Evolutionary conservation across 2,888 invertebrate species (phyloP), one percentile per base, ranked within the genome.

Genomic region (Drosophila affinis): DNA sequence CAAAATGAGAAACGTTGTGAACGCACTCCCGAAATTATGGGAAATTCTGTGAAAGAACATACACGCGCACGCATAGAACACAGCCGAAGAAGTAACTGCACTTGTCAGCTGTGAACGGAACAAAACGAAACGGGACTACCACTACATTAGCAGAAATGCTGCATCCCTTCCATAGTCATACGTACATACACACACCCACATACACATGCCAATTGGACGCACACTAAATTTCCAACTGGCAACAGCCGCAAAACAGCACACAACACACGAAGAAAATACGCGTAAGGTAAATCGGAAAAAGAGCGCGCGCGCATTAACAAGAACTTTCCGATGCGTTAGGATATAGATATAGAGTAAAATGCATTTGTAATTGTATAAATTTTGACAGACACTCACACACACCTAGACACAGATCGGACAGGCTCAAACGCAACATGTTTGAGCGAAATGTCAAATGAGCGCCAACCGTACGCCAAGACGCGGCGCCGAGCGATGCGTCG

Each of bases 371-470:
- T 39, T 39, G 39, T 39, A 39, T 39, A 14, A 39, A n/a, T 39
- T 39, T n/a, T 39, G 27, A 51, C 67, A 67, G 57, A 49, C 56
- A 47, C 52, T n/a, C 46, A 18, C 48, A 27, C 55, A 46, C 64
- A 44, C 47, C 55, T 12, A 64, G 47, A 44, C 57, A 75, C n/a
- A 39, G 14, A 39, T 14, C 14, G 39, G 14, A n/a, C 39, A 58
- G n/a, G 39, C 39, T 21, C 52, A 52, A 52, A 69, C 69, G 69
- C 69, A 69, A 67, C 67, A 71, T 65, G 51, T 48, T 51, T 56
- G 34, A 58, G 77, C 61, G 65, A 63, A 62, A 57, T 67, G 74
- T 51, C 49, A 62, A 76, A 75, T 58, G 54, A 64, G 59, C 59
- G 55, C 55, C 56, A 62, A 68, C 29, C 29, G 29, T 29, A 9